A percentile compares a stretch with the other conserved stretches of the same genome.
phyloP scores from a whole-genome alignment of 35 echinoderm and acorn worm genomes.

The Stichopus chloronotus region DNA sequence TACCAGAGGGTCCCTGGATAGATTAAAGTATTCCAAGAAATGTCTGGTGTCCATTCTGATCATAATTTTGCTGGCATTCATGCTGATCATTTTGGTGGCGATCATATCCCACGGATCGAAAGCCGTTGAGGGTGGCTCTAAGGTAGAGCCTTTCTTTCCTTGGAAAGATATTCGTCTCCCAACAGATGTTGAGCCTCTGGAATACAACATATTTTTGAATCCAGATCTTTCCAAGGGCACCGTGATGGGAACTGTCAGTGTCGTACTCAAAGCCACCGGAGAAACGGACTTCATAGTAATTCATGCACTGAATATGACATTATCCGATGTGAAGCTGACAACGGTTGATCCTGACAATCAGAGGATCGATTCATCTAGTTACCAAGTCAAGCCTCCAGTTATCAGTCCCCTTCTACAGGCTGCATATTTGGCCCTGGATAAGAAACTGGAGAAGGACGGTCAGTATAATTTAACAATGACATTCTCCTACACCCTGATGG shows the following conservation, averaged over 20 bases:
- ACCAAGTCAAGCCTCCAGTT: constrained; percentile 3
- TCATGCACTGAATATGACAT: constrained; percentile 72
- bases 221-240: constrained; percentile 66
- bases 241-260: constrained; percentile 59
- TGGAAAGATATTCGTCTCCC: constrained; percentile 82
- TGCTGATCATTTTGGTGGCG: not conserved
- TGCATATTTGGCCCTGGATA: constrained; percentile 63
- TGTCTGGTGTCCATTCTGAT: constrained; percentile 19
- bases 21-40: constrained; percentile 1
- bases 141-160: constrained; percentile 44
- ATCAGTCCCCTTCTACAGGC: constrained; percentile 33
- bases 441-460: not conserved
- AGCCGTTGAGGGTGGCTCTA: not conserved
- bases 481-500: constrained; percentile 63
- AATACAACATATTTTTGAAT: constrained; percentile 75
- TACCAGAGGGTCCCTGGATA: not conserved
- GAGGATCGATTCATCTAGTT: not conserved
- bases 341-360: not conserved
- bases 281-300: constrained; percentile 64
- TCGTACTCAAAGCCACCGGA: constrained; percentile 24
- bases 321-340: constrained; percentile 36
- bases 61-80: not conserved
- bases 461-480: constrained; percentile 47
- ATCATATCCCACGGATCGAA: not conserved
- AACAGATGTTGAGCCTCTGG: constrained; percentile 47